Evolutionary conservation across 2,888 invertebrate species (phyloP), one percentile per base, ranked within the genome.

Genomic region (Mimas tiliae): DNA sequence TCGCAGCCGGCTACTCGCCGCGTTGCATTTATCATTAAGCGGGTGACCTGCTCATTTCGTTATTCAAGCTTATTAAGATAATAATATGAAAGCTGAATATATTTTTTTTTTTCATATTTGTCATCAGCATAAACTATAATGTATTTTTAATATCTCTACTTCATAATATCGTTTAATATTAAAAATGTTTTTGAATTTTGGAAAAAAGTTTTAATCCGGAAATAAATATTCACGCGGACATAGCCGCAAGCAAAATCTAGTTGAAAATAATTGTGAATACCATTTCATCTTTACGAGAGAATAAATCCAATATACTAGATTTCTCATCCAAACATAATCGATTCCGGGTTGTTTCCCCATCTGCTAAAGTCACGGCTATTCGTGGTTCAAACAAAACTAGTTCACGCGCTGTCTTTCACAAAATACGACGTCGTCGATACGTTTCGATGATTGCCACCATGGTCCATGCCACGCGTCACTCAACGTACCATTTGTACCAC

Each of bases 351-450:
- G 47, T 47, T 64, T 50, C 63, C 38, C 55, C 71, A 70, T 70
- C 66, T 70, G 69, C 68, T 55, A 65, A 67, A 65, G 45, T 45
- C 27, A 21, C 27, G 50, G 66, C 69, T 76, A 74, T 75, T 75
- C 67, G 68, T 63, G 63, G 69, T 66, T n/a, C 52, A 67, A 69
- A 67, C 65, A 68, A 67, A 71, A 68, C 70, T 67, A 65, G 67
- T 67, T 53, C 62, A 42, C 64, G 64, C 68, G 64, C 55, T 63
- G 63, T 71, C 62, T 67, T 62, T 68, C 62, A 70, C 48, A 42
- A 67, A 67, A 67, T 52, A 64, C 58, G 52, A 64, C 53, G n/a
- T 14, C 27, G 50, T 27, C 42, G 50, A 9, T 58, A 19, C 58
- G 19, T 38, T 38, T 12, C 58, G 11, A 58, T 34, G 51, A 55